Base-by-base conservation (phyloP, 2,888 invertebrate species). In the Heliconius ethilla region DNA sequence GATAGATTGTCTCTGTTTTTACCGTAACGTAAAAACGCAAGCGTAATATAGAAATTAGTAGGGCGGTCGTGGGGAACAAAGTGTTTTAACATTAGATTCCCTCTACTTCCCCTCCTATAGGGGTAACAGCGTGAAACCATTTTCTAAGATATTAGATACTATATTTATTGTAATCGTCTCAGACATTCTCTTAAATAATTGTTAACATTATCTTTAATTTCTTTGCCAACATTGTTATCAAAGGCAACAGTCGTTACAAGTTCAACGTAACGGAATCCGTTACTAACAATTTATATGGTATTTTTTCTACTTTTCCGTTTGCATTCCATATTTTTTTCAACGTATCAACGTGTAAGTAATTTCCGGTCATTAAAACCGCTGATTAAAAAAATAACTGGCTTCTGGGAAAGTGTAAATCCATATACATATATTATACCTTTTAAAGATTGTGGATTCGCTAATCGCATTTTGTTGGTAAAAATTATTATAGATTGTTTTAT, bases 301-400 rank as follows among this genome's bases (percentile, higher is more conserved):
- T 62, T 59, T 59, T 25, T 59, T 59, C 18, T 62, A 73, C 10
- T 62, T 40, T 74, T 45, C 63, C 29, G 74, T 29, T 40, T 40
- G 11, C 74, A 74, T 63, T 74, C 63, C 74, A 63, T 63, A 45
- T 11, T 18, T 29, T 22, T 62, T 33, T 37, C 13, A 62, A 33
- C 37, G 25, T 27, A 45, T 63, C 22, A 27, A 27, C 29, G 27
- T 29, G 73, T 74, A 15, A 10, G 27, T 74, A 63, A 74, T 63
- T 74, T 74, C 74, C 74, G 74, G 74, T 74, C 63, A 65, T 65
- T 74, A 74, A 25, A 63, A 6, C 27, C 27, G 29, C 27, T 65
- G 40, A 63, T 72, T 73, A 40, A 63, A 74, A 74, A 65, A 74
- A 65, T 45, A 18, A 74, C 74, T 27, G 40, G 40, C 74, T 74